Conservation (phyloP, 2,888 invertebrate genomes). For the Opisthograptis luteolata region DNA sequence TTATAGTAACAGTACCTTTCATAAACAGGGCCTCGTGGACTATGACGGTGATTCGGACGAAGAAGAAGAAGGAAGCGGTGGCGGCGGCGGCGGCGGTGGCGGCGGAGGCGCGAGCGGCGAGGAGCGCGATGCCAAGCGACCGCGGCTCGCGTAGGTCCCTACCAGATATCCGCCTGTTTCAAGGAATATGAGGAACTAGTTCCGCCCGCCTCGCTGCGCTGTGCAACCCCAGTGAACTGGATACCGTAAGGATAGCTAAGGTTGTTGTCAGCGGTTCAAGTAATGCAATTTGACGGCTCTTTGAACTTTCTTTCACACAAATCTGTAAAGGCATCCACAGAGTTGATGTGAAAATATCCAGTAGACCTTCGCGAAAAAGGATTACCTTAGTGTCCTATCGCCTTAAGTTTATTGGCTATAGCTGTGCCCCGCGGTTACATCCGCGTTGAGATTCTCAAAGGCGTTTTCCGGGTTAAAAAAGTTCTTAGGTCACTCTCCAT, state of each 20-base stretch:
- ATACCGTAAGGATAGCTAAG: slow-evolving; percentile 37
- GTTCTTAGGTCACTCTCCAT: no score
- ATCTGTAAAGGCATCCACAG: no score
- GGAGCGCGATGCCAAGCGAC: slow-evolving; percentile 88
- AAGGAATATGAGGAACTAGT: slow-evolving; percentile 68
- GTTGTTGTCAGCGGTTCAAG: slow-evolving; percentile 8
- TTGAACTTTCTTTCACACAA: slow-evolving; percentile 18
- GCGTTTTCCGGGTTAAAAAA: no score
- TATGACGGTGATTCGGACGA: slow-evolving; percentile 99
- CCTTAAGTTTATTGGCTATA: no score
- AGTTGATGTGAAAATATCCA: no score
- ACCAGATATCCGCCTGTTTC: slow-evolving; percentile 42
- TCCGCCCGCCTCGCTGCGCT: slow-evolving; percentile 55
- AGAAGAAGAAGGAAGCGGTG: slow-evolving; percentile 88
- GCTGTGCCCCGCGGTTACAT: no score
- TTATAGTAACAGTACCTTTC: slow-evolving; percentile 29
- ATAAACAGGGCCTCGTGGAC: slow-evolving; percentile 93
- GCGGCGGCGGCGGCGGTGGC: slow-evolving; percentile 57
- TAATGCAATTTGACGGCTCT: background rate
- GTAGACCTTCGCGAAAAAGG: no score
- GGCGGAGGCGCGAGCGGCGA: slow-evolving; percentile 74
- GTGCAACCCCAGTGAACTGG: slow-evolving; percentile 56
- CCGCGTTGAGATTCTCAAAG: no score
- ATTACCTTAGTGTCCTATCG: no score
- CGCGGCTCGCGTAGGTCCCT: slow-evolving; percentile 89